A percentile compares a stretch with the other conserved stretches of the same genome.
These are phyloP conservation scores for Dryobates pubescens DNA, from an alignment of 2,797 vertebrate species.

Conservation along the genomic window DNA sequence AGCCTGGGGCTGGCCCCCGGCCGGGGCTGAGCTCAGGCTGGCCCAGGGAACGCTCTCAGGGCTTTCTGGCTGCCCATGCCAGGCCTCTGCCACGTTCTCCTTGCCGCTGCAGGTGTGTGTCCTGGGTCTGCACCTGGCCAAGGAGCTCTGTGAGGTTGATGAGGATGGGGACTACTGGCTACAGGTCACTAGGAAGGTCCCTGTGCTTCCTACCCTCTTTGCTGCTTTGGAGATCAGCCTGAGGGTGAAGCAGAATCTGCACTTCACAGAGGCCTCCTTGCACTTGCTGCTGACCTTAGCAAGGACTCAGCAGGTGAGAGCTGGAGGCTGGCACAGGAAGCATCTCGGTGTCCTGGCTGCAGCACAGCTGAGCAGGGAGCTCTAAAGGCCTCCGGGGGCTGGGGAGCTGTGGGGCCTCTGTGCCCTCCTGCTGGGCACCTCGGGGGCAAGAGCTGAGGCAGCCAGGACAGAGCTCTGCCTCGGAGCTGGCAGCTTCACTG, in stretches of 20 bases:
- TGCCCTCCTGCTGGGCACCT: neutral
- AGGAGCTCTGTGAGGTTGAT: constrained; percentile 93
- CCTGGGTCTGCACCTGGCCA: constrained; percentile 92
- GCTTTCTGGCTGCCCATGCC: neutral
- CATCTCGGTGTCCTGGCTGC: neutral
- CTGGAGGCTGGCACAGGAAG: neutral
- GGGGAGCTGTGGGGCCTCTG: neutral
- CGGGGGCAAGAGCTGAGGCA: neutral
- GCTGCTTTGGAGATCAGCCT: constrained; percentile 92
- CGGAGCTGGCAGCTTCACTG: neutral
- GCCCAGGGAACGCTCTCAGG: neutral
- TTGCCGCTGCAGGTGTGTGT: constrained; percentile 88
- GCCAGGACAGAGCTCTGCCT: neutral
- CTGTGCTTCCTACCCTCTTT: constrained; percentile 90
- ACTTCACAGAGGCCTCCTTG: constrained; percentile 92
- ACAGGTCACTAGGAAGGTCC: constrained; percentile 89
- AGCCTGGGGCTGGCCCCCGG: neutral
- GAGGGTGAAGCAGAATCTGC: constrained; percentile 92
- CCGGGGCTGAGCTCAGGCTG: neutral
- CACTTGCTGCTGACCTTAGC: constrained; percentile 94
- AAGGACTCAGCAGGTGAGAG: constrained; percentile 89
- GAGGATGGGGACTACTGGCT: constrained; percentile 94
- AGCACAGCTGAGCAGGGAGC: neutral
- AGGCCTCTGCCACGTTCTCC: neutral
- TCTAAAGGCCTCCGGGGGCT: neutral